Evolutionary conservation across 2,113 vertebrate genomes (phyloP).

Genomic region (Hiodon tergisus): DNA sequence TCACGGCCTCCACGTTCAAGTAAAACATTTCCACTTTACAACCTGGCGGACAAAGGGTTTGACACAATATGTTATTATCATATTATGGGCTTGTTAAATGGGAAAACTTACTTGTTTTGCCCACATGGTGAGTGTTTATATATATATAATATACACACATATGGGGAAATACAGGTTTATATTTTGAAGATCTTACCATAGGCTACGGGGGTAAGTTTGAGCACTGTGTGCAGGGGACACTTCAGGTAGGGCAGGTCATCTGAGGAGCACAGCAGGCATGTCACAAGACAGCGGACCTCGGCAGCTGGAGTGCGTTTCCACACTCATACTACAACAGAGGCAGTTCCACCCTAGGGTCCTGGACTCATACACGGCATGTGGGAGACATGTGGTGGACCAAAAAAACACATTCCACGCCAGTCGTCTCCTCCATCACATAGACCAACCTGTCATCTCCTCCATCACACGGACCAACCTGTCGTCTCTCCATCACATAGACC

Average conservation of each 20-base stretch:
- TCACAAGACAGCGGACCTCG: not conserved
- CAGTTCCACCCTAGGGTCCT: not conserved
- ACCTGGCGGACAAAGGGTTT: constrained; percentile 56
- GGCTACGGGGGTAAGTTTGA: constrained; percentile 90
- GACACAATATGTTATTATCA: not conserved
- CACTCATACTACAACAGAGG: not conserved
- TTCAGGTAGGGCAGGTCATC: constrained; percentile 91
- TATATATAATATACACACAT: not conserved
- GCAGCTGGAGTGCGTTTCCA: not conserved
- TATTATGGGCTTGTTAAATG: too few species aligned
- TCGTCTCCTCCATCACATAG: too few species aligned
- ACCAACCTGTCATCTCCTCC: too few species aligned
- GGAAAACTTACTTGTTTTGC: not conserved
- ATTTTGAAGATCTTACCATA: constrained; percentile 68
- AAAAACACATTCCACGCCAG: too few species aligned
- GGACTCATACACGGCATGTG: not conserved
- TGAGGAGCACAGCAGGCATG: constrained; percentile 34
- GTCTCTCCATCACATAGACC: too few species aligned
- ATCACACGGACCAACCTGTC: too few species aligned
- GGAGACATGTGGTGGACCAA: not conserved
- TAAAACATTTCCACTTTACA: constrained; percentile 91
- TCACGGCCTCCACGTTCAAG: constrained; percentile 85
- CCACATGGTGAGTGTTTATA: not conserved
- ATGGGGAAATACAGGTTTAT: not conserved
- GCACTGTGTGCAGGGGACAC: constrained; percentile 88